Evolutionary conservation across 2,888 invertebrate genomes (phyloP), one percentile per base, ranked within the genome.

Genomic region (Lysandra coridon): DNA sequence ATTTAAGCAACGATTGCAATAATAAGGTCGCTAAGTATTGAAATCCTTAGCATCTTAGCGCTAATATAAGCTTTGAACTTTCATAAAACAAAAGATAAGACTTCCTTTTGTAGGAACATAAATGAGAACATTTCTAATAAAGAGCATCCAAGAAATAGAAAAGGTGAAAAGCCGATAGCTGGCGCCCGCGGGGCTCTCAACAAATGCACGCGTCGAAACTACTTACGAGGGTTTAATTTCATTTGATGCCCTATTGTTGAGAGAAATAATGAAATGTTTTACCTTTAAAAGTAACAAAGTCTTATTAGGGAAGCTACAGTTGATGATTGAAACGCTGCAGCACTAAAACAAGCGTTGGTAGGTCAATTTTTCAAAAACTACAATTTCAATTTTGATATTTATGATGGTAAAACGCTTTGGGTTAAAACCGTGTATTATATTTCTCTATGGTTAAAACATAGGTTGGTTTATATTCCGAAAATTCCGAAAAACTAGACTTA

Each of bases 141-240:
- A 30, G 69, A 49, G 53, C 64, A 53, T 73, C 53, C 73, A 57
- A 75, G 60, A 40, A 81, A 83, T 82, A 82, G 81, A 82, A 82
- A 83, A 82, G 82, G 80, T 84, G 82, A 78, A 78, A 81, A 83
- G 83, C 83, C 84, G 84, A 85, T 83, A 82, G 84, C 83, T 57
- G 57, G 81, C 84, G 57, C 83, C 82, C 82, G 78, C 82, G 83
- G 81, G 83, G 80, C 79, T 80, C 82, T 84, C 83, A 82, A 80
- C 80, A 73, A 74, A 78, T 75, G 69, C 78, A 79, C 81, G 69
- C 80, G 80, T 80, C 82, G 82, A 81, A 83, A 81, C 83, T 82
- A 82, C 81, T 81, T 83, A 80, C 80, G 81, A 78, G 40, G 78
- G 80, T 81, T 83, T 83, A 80, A 80, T 81, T 84, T 81, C 80